These are phyloP conservation scores for Lasius platythorax DNA, from an alignment of 2,888 invertebrate species.

Conservation along the genomic window DNA sequence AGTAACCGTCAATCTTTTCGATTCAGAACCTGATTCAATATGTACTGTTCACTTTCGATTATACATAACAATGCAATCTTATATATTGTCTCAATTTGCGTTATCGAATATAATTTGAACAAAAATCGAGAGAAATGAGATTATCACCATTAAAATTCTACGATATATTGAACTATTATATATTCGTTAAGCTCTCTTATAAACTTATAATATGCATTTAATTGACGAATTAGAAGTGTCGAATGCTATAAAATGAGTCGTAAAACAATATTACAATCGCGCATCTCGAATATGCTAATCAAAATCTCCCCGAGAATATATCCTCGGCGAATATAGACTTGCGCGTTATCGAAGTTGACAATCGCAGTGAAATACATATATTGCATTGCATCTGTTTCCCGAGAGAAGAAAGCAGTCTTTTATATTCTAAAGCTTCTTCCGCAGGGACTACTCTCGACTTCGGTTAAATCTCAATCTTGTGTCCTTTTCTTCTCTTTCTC, in stretches of 20 bases:
- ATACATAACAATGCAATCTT: background rate
- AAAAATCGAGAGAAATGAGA: background rate
- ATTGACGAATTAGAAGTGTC: background rate
- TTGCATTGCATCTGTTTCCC: constrained; percentile 21
- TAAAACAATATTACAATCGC: background rate
- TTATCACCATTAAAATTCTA: background rate
- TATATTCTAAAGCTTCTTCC: constrained; percentile 49
- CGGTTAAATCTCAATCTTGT: constrained; percentile 59
- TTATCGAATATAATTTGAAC: background rate
- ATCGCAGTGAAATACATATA: background rate
- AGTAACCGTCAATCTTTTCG: background rate
- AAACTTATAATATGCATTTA: background rate
- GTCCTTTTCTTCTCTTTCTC: background rate
- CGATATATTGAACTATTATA: background rate
- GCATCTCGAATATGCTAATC: background rate
- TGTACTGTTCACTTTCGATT: background rate
- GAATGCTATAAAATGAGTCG: background rate
- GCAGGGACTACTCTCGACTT: constrained; percentile 46
- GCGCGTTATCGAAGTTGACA: constrained; percentile 4
- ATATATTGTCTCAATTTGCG: background rate
- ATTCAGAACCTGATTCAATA: background rate
- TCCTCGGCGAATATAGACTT: background rate
- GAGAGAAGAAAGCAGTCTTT: constrained; percentile 19
- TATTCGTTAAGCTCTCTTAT: background rate
- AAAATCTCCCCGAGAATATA: background rate